Base-by-base conservation (phyloP, 1,140 invertebrate genomes). In the Meloidogyne chitwoodi region DNA sequence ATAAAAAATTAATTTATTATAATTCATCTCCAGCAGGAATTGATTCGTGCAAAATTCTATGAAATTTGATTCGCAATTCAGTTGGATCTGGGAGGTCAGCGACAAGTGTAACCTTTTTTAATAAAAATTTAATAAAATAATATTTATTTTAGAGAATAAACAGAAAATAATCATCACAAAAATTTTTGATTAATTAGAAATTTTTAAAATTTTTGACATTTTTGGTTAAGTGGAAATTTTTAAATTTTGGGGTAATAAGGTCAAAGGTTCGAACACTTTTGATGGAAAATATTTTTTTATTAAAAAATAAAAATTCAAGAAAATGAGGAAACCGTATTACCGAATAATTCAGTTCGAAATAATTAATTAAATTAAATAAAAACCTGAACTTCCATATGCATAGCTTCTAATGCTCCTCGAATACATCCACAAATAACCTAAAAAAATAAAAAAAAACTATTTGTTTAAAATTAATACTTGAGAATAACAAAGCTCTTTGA, bases 391-490 rank as follows among this genome's bases (percentile, higher is more conserved):
- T 92, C 91, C 89, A 92, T 90, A 84, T 92, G 92, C 19, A 97
- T 94, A 94, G 98, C 98, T 91, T 98, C 95, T 83, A 97, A 97
- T 97, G 86, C 94, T 93, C 96, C 96, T 82, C 94, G 89, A 68
- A 97, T 91, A 27, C 94, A 93, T 22, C 97, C 97, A 81, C 93
- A 93, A 44, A 99, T 90, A 66, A 99, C 91, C 87, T 79, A 63
- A 67, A 56, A 76, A 29, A 24, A 74, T 29, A 74, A 22, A 48
- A 44, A 70, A 44, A 5, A 27, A 16, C 14, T 44, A 26, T 1
- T 16, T n/a, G 6, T 14, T 26, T 12, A 12, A 73, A 38, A 64
- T 14, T 0, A 16, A 2, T 41, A 80, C 78, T 61, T 95, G 95
- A 79, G 94, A 96, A 88, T 98, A 99, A 85, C 94, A 94, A 0